Conservation (phyloP, 1,140 invertebrate species). For the Pseudomyrmex flavicornis region DNA sequence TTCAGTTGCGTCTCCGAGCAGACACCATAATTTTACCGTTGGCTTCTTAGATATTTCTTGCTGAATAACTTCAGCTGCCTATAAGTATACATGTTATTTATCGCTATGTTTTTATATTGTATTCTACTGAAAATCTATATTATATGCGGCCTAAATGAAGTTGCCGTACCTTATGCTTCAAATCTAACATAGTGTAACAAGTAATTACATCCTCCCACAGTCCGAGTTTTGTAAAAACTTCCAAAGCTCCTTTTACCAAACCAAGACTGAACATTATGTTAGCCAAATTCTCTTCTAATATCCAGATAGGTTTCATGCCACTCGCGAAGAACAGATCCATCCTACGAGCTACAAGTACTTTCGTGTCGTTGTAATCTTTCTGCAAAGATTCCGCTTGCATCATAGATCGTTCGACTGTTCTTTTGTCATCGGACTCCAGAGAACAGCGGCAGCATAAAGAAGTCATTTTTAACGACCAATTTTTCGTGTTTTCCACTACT, state of each 20-base stretch:
- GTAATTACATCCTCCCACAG: constrained; percentile 97
- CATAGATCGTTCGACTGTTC: constrained; percentile 94
- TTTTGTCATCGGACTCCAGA: constrained; percentile 90
- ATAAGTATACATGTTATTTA: constrained; percentile 69
- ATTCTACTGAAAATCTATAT: not conserved
- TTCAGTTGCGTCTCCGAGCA: constrained; percentile 93
- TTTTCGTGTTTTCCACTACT: constrained; percentile 84
- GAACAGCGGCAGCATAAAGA: constrained; percentile 90
- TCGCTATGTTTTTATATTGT: not conserved
- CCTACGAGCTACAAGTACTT: constrained; percentile 83
- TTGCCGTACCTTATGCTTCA: constrained; percentile 90
- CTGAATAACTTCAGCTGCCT: constrained; percentile 95
- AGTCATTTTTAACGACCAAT: constrained; percentile 89
- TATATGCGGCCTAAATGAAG: constrained; percentile 17
- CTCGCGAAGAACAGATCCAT: constrained; percentile 88
- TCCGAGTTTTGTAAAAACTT: constrained; percentile 92
- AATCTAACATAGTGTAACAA: constrained; percentile 94
- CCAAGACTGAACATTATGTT: constrained; percentile 93
- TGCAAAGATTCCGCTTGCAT: constrained; percentile 93
- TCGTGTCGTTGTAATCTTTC: constrained; percentile 85
- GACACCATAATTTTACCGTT: constrained; percentile 94
- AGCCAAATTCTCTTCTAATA: constrained; percentile 91
- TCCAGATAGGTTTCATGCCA: constrained; percentile 90
- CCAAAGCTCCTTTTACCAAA: constrained; percentile 93
- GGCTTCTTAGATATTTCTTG: constrained; percentile 92